Conservation (phyloP, 2,888 invertebrate genomes). For the Drosophila leonis region DNA sequence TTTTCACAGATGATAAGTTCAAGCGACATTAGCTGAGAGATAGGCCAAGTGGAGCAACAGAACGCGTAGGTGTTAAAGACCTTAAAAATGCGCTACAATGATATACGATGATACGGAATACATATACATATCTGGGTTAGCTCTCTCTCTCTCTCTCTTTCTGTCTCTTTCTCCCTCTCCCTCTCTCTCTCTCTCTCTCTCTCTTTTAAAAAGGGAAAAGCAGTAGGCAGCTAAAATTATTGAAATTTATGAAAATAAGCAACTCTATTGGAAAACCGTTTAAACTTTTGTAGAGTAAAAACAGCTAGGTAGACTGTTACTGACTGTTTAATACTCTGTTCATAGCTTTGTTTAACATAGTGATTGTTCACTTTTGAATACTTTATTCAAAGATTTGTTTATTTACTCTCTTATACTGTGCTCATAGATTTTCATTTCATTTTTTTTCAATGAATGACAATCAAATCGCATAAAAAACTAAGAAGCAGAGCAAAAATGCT, state of each 20-base stretch:
- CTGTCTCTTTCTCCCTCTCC: neutral
- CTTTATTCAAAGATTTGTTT: too few relatives aligned
- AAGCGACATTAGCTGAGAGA: conserved; percentile 36
- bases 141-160: too few relatives aligned
- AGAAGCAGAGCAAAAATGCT: too few relatives aligned
- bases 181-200: neutral
- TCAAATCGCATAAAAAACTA: too few relatives aligned
- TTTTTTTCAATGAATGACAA: too few relatives aligned
- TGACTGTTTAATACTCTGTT: neutral
- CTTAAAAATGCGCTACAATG: conserved; percentile 64
- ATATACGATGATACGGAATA: conserved; percentile 40
- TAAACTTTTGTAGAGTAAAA: neutral
- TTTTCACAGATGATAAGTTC: conserved; percentile 82
- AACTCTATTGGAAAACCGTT: neutral
- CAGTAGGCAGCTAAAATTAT: neutral
- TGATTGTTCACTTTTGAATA: too few relatives aligned
- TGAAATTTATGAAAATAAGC: neutral
- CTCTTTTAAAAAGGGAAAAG: neutral
- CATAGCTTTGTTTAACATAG: neutral
- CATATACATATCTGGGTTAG: neutral
- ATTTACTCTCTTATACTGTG: too few relatives aligned
- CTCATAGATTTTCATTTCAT: too few relatives aligned
- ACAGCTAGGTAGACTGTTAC: neutral
- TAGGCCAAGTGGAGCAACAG: conserved; percentile 20
- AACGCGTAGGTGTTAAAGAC: conserved; percentile 74